Evolutionary conservation across 1,140 invertebrate genomes (phyloP), one percentile per base, ranked within the genome.

Genomic region (Cydia fagiglandana): DNA sequence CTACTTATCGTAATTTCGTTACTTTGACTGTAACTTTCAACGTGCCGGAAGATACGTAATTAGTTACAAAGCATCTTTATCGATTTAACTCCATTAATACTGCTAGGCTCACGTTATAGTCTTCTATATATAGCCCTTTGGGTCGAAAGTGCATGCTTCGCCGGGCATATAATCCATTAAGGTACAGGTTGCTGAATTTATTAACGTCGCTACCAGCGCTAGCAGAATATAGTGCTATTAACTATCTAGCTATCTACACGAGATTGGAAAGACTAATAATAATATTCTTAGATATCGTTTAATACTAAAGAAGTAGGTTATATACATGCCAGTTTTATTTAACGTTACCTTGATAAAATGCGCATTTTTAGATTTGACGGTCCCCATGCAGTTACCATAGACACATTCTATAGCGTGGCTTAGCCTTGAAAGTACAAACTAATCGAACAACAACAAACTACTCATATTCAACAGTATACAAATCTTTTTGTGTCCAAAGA

Each of bases 291-390:
- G 9, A 56, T 17, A 56, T 56, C 2, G 0, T 17, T 17, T 56
- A 56, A 56, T 17, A 7, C 4, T 56, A 56, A 6, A 50, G 47
- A 15, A 4, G 15, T n/a, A 7, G n/a, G 5, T 56, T 17, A 17
- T 56, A 17, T 17, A 56, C 56, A 61, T 61, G 56, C 56, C 20
- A 61, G 20, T 24, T 2, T 45, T 41, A 12, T 64, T 38, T 64
- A 79, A 83, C 28, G 78, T 84, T 92, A 92, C 91, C 91, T 92
- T 88, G 73, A 85, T 68, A 83, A 87, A 91, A 76, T 75, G 87
- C 78, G 89, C 87, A 86, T 84, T 84, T 83, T 90, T 92, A 81
- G 89, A 91, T 87, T 89, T 91, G 85, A 86, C 86, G 88, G 86
- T 85, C 89, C 91, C 89, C 91, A 91, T 91, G 79, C 88, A 91